Percentiles rank a stretch among this genome's conserved stretches.
Evolutionary conservation across 1,140 invertebrate species (phyloP).

Genomic region (Daktulosphaira vitifoliae): DNA sequence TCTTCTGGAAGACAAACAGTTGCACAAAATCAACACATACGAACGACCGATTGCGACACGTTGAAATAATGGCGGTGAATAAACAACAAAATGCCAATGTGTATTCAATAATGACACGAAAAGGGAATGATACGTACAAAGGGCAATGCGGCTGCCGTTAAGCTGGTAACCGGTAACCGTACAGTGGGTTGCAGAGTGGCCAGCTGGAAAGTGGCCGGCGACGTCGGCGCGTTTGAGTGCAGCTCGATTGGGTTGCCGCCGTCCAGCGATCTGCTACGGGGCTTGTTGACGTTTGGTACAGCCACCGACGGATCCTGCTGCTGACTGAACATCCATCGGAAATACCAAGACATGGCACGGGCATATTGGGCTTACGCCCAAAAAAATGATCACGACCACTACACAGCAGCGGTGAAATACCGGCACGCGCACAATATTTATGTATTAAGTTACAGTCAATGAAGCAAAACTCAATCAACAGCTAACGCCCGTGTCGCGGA

Average conservation of each 20-base stretch:
- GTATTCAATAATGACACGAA: too few species aligned
- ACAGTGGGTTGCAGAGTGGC: conserved; percentile 11
- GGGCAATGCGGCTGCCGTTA: conserved; percentile 10
- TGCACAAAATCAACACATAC: too few species aligned
- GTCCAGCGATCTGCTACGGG: conserved; percentile 66
- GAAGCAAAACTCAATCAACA: too few species aligned
- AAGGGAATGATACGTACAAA: conserved; percentile 6
- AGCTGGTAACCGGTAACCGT: not conserved
- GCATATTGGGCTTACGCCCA: conserved; percentile 6
- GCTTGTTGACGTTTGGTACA: conserved; percentile 47
- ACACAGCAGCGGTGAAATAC: not conserved
- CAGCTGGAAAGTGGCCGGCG: not conserved
- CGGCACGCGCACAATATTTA: not conserved
- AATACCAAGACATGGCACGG: conserved; percentile 56
- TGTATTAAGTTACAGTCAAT: too few species aligned
- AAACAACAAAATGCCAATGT: too few species aligned
- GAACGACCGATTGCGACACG: too few species aligned
- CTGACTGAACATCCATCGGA: conserved; percentile 52
- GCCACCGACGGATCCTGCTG: conserved; percentile 45
- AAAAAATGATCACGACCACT: not conserved
- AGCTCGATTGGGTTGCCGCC: not conserved
- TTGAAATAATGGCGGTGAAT: too few species aligned
- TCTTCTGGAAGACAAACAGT: too few species aligned
- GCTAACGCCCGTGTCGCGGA: too few species aligned
- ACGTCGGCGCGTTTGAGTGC: not conserved